phyloP scores from a whole-genome alignment of 2,797 vertebrate genomes.

The Muscicapa striata region DNA sequence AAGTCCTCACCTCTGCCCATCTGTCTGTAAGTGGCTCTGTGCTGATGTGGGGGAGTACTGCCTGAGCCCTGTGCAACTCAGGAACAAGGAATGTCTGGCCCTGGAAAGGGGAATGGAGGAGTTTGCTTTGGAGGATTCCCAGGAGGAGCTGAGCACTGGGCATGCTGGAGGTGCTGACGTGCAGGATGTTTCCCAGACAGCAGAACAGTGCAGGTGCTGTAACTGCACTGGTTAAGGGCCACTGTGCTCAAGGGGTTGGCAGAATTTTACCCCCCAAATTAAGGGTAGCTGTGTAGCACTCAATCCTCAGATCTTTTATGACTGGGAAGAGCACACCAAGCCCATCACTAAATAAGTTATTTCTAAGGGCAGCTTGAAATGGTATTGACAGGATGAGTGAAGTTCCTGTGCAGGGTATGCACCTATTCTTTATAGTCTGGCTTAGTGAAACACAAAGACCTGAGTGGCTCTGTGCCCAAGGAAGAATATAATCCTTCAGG shows the following conservation, averaged over 20 bases:
- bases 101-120: background rate
- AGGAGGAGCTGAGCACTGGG: background rate
- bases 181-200: slow-evolving; percentile 1
- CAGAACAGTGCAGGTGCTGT: background rate
- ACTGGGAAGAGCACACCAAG: background rate
- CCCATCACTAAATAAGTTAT: background rate
- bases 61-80: background rate
- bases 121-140: background rate
- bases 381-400: background rate
- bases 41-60: background rate
- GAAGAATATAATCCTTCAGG: background rate
- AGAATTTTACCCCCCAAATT: background rate
- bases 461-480: background rate
- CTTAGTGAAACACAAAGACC: background rate
- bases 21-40: rapidly evolving
- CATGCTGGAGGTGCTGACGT: background rate
- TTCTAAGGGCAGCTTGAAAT: background rate
- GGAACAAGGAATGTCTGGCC: background rate
- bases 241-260: background rate
- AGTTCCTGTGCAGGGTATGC: background rate
- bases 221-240: background rate
- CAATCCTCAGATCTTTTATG: background rate
- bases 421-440: background rate
- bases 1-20: background rate
- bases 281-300: background rate